Base-by-base conservation (phyloP, 2,797 vertebrate genomes). In the Acipenser ruthenus region DNA sequence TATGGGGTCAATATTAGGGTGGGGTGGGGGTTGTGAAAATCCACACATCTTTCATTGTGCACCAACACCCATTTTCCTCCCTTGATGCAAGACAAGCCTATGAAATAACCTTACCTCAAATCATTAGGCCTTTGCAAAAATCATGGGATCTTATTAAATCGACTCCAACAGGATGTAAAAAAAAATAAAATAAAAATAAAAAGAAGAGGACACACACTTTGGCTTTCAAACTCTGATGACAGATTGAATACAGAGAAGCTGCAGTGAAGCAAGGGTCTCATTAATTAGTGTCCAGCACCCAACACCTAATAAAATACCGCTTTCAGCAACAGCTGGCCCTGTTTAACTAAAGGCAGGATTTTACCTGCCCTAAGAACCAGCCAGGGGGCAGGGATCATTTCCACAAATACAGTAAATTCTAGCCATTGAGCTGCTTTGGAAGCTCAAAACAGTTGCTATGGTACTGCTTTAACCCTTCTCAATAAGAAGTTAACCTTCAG, bases 211-310 rank as follows among this genome's bases (percentile, higher is more conserved):
- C 18, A 23, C 11, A 60, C 18, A 8, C 51, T 52, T 8, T n/a
- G 11, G 15, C 8, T 62, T 62, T 62, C 60, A 47, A 62, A 62
- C 12, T 62, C 60, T 62, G 60, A 62, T 62, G 60, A 62, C 60
- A 62, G 60, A 62, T 62, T 18, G 18, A 37, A 10, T 48, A 37
- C 60, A 62, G 18, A 62, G 18, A 9, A 62, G 60, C 15, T 62
- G 11, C 60, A 60, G 13, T n/a, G 18, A 11, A 62, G 37, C 13
- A 37, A 18, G 13, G 37, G 60, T 37, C 60, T 62, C 18, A 62
- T 62, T 62, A 37, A 8, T 23, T 62, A 3, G 60, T 62, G 60
- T 62, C 60, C 60, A 15, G 13, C 18, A 23, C 60, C 60, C 23
- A 62, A 62, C 60, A 62, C 60, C 60, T 62, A 62, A 62, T 62